These are phyloP conservation scores for Streptopelia turtur DNA, from an alignment of 2,797 vertebrate species.

Conservation along the genomic window DNA sequence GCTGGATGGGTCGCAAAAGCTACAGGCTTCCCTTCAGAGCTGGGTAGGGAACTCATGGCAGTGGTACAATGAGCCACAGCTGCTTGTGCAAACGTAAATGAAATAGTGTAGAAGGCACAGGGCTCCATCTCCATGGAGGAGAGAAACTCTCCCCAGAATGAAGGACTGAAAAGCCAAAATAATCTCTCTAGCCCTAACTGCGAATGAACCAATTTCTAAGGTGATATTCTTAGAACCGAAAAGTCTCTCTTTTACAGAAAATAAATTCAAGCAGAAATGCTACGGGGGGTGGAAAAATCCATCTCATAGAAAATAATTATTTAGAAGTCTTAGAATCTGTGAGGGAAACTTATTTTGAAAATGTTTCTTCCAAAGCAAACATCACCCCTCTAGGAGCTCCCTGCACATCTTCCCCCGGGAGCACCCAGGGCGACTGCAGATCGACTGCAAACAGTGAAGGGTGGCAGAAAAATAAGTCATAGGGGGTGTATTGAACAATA, in stretches of 20 bases:
- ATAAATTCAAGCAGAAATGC: constrained; percentile 27
- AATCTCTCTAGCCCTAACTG: constrained; percentile 25
- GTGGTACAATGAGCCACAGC: not conserved
- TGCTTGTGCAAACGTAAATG: not conserved
- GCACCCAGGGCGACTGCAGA: not conserved
- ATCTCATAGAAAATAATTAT: constrained; percentile 46
- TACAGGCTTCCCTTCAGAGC: not conserved
- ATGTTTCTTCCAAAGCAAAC: constrained; percentile 1
- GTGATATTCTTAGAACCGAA: constrained; percentile 34
- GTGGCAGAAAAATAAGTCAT: not conserved
- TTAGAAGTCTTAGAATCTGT: not conserved
- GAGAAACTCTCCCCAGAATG: not conserved
- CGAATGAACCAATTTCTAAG: constrained; percentile 47
- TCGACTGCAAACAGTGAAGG: not conserved
- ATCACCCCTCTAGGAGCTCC: not conserved
- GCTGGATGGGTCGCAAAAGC: not conserved
- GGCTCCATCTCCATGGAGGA: not conserved
- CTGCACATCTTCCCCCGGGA: not conserved
- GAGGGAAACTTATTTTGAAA: constrained; percentile 16
- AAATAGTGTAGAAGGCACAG: not conserved
- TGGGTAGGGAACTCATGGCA: not conserved
- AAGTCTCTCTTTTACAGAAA: constrained; percentile 18
- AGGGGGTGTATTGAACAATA: not conserved
- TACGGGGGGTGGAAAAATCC: not conserved
- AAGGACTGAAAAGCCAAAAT: constrained; percentile 17